Conservation (phyloP, 2,113 vertebrate genomes). For the Scophthalmus maximus region DNA sequence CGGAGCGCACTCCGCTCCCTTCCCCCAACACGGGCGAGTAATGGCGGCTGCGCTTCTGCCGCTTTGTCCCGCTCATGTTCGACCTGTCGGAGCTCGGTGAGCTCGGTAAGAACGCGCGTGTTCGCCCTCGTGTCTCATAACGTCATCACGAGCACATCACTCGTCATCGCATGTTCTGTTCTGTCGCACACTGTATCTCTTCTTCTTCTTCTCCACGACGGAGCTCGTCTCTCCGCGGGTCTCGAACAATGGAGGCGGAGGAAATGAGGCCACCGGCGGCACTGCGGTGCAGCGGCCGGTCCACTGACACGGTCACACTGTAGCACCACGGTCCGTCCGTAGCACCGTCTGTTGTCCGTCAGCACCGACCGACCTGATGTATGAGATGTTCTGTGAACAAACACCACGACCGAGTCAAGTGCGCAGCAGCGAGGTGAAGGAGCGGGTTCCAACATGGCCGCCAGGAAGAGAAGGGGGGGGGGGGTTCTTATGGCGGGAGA, state of each 20-base stretch:
- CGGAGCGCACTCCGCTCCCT: constrained; percentile 53
- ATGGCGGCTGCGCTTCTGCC: constrained; percentile 64
- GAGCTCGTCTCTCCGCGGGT: constrained; percentile 24
- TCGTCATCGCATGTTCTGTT: constrained; percentile 67
- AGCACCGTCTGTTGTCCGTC: too few relatives aligned
- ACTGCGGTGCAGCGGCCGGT: too few relatives aligned
- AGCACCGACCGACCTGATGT: too few relatives aligned
- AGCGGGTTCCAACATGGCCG: constrained; percentile 66
- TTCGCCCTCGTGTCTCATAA: constrained; percentile 58
- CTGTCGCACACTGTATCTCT: constrained; percentile 56
- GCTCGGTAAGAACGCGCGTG: too few relatives aligned
- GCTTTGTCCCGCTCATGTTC: constrained; percentile 72
- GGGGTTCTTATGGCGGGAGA: background rate
- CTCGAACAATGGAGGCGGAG: constrained; percentile 56
- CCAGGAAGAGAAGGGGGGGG: constrained; percentile 11
- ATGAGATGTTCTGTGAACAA: too few relatives aligned
- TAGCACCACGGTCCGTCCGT: background rate
- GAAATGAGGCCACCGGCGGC: constrained; percentile 55
- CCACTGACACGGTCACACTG: background rate
- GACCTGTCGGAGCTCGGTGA: too few relatives aligned
- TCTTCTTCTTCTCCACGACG: constrained; percentile 21
- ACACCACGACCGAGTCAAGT: too few relatives aligned
- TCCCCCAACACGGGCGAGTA: constrained; percentile 57
- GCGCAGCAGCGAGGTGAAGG: constrained; percentile 56
- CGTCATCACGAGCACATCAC: constrained; percentile 66